These are phyloP conservation scores for Papilio glaucus DNA, from an alignment of 1,140 invertebrate genomes.

Conservation along the genomic window DNA sequence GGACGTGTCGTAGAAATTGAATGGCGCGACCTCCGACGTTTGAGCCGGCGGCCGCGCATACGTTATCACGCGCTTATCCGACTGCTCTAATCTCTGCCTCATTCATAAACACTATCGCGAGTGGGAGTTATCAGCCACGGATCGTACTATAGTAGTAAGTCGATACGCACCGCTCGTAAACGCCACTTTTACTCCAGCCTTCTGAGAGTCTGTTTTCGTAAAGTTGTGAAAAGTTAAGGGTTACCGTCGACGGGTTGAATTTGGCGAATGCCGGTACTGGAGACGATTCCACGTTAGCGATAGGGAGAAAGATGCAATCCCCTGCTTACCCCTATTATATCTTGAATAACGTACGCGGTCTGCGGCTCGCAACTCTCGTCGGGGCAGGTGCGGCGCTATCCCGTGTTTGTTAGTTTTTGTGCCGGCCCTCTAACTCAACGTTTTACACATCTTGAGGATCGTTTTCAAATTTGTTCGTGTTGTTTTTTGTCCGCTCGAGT, in stretches of 20 bases:
- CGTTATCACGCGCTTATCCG: constrained; percentile 12
- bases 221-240: too few relatives aligned
- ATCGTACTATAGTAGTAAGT: constrained; percentile 9
- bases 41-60: neutral
- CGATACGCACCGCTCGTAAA: neutral
- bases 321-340: too few relatives aligned
- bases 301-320: too few relatives aligned
- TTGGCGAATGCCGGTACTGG: too few relatives aligned
- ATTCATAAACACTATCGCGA: constrained; percentile 14
- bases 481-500: constrained; percentile 68
- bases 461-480: constrained; percentile 71
- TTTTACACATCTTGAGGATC: constrained; percentile 73
- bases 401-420: constrained; percentile 56
- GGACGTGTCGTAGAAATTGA: too few relatives aligned
- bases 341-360: too few relatives aligned
- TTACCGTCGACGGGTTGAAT: too few relatives aligned
- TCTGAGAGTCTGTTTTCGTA: neutral
- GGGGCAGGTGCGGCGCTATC: constrained; percentile 57
- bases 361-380: neutral
- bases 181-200: neutral
- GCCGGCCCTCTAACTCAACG: constrained; percentile 57
- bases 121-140: neutral
- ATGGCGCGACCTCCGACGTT: too few relatives aligned
- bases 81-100: neutral
- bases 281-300: too few relatives aligned